Base-by-base conservation (phyloP, 2,797 vertebrate genomes). In the Lemur catta region DNA sequence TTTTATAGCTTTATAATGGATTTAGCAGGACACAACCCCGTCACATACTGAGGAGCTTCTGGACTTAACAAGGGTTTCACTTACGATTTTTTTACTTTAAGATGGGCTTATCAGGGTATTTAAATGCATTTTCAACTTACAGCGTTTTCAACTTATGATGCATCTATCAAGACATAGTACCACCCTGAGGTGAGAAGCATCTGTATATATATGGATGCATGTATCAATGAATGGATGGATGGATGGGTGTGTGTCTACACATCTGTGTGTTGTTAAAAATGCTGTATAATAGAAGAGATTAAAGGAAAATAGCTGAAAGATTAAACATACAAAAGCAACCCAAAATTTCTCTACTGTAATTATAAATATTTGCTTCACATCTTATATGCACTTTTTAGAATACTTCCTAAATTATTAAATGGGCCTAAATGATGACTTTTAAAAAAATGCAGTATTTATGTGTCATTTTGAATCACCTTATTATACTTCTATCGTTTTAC, bases 401-500 rank as follows among this genome's bases (percentile, higher is more conserved):
- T 28, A 69, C 10, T 91, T 89, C 26, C 52, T 86, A 91, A 94
- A 88, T 65, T 69, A 46, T 65, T 72, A 80, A 85, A 55, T 59
- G 28, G 74, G 26, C 61, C 80, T 52, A 87, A 41, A 57, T 22
- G 41, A 69, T 48, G 46, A 41, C 95, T 11, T 80, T 89, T 55
- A n/a, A 4, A 85, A 96, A 87, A 17, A 95, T 6, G 7, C 65
- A 95, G 75, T 59, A 82, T 3, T 75, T 6, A n/a, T 2, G 28
- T 4, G 4, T 81, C 63, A 79, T 91, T 93, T 93, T 20, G 22
- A 95, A 78, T 99, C 98, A 99, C 99, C 99, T 99, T 99, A 98
- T 99, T 99, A 98, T 99, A 99, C 96, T 99, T 99, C 98, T 99
- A 99, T 24, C 99, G 98, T 98, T 99, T 99, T 84, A 99, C 99